Base-by-base conservation (phyloP, 1,140 invertebrate genomes). In the Ceratina japonica region DNA sequence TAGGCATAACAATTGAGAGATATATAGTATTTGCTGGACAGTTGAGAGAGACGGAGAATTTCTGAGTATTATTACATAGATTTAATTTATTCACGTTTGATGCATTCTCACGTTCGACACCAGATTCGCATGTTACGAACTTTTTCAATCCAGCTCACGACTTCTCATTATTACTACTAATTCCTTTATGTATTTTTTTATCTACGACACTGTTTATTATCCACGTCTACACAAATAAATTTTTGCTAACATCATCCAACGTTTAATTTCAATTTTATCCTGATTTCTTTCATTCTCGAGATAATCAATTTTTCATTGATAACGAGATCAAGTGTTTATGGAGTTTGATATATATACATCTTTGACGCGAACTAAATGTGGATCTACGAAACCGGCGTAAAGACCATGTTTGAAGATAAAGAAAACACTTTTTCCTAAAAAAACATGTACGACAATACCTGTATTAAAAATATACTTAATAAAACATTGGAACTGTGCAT, bases 361-460 rank as follows among this genome's bases (percentile, higher is more conserved):
- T 31, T 31, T n/a, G n/a, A n/a, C n/a, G 27, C 4, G 27, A 31
- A 31, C 27, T 77, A 77, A 82, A 77, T 27, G 51, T 71, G 59
- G 83, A 80, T 37, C 22, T 54, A 31, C 22, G 77, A 79, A 82
- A 69, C 63, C 49, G 37, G 24, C 73, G 54, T 22, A 52, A 61
- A 68, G n/a, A n/a, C 18, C n/a, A n/a, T n/a, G n/a, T n/a, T n/a
- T n/a, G n/a, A n/a, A 31, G 4, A 31, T 31, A 31, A 31, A 31
- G 27, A 31, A 4, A 31, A 31, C 27, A 31, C 27, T 31, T 31
- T 31, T 31, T 31, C 27, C 27, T 31, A 31, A 31, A 31, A 31
- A 31, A 31, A 31, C 4, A 31, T 31, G 27, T 31, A 31, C 27
- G 1, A 31, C 27, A 31, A 31, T 31, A 2, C 27, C 2, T 31